Conservation (phyloP, 2,797 vertebrate species). For the Myotis myotis region DNA sequence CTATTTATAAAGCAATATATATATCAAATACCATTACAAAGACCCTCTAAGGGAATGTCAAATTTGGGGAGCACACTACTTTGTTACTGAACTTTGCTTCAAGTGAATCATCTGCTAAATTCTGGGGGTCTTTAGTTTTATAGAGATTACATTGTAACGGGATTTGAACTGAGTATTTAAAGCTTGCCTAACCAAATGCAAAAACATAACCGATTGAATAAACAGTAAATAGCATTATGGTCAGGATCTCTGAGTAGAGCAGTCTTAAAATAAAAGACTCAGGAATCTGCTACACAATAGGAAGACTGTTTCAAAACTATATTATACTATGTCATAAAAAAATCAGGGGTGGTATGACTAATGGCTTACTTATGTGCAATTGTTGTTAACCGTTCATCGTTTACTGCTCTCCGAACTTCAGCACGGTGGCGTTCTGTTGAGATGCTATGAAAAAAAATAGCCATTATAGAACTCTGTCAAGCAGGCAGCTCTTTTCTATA, state of each 20-base stretch:
- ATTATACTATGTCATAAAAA: constrained; percentile 68
- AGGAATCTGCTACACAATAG: constrained; percentile 72
- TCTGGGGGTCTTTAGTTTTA: constrained; percentile 26
- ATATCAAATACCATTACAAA: constrained; percentile 70
- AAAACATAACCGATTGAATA: constrained; percentile 64
- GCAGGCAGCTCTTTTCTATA: constrained; percentile 71
- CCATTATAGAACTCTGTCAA: constrained; percentile 80
- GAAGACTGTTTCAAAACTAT: constrained; percentile 69
- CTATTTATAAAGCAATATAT: constrained; percentile 64
- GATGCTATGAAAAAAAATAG: constrained; percentile 88
- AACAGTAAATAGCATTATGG: constrained; percentile 57
- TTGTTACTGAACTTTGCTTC: constrained; percentile 56
- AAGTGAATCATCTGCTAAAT: constrained; percentile 29
- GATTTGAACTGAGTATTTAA: constrained; percentile 62
- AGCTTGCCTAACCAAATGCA: constrained; percentile 62
- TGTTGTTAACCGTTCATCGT: constrained; percentile 97
- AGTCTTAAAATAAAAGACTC: constrained; percentile 62
- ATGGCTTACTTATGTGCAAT: constrained; percentile 97
- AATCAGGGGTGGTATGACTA: constrained; percentile 64
- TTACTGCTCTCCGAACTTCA: constrained; percentile 97
- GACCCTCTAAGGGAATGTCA: constrained; percentile 45
- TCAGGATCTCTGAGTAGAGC: constrained; percentile 58
- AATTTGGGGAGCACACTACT: constrained; percentile 42
- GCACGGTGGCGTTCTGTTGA: constrained; percentile 98
- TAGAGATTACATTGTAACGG: constrained; percentile 58